A percentile compares a stretch with the other conserved stretches of the same genome.
phyloP scores from a whole-genome alignment of 1,140 invertebrate species.

The Pteromalus puparum region DNA sequence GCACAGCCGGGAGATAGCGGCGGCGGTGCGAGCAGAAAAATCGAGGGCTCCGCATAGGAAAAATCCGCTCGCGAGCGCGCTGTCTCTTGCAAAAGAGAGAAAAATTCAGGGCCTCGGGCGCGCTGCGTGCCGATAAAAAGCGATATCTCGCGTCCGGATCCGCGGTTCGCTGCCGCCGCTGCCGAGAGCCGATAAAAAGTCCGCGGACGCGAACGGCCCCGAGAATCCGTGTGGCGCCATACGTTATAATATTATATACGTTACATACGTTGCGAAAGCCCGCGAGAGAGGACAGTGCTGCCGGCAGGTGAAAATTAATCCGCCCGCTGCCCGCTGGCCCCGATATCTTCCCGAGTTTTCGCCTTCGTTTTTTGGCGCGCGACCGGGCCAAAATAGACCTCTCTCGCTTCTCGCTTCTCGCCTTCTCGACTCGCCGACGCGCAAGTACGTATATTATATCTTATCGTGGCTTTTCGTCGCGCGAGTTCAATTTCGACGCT shows the following conservation, averaged over 20 bases:
- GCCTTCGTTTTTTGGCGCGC: slow-evolving; percentile 35
- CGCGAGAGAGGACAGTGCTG: no score
- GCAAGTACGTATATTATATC: no score
- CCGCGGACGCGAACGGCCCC: slow-evolving; percentile 19
- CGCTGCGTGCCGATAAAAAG: slow-evolving; percentile 47
- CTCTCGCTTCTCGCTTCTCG: no score
- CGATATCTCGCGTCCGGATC: slow-evolving; percentile 50
- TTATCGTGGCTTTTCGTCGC: no score
- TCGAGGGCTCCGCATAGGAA: slow-evolving; percentile 30
- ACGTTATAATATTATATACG: slow-evolving; percentile 15
- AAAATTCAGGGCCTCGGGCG: slow-evolving; percentile 26
- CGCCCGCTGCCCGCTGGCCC: no score
- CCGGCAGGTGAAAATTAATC: slow-evolving; percentile 73
- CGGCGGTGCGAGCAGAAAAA: background rate
- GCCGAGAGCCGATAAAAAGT: slow-evolving; percentile 25
- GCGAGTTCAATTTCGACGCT: no score
- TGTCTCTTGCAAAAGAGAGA: background rate
- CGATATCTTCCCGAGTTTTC: no score
- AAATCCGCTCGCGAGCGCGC: slow-evolving; percentile 15
- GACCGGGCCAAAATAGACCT: slow-evolving; percentile 29
- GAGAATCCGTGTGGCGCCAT: slow-evolving; percentile 33
- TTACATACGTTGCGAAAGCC: background rate
- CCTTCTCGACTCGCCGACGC: no score
- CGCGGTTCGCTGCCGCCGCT: slow-evolving; percentile 23
- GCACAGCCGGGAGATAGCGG: background rate